These are phyloP conservation scores for Tetheella fluctuosa DNA, from an alignment of 2,888 invertebrate species.

Conservation along the genomic window DNA sequence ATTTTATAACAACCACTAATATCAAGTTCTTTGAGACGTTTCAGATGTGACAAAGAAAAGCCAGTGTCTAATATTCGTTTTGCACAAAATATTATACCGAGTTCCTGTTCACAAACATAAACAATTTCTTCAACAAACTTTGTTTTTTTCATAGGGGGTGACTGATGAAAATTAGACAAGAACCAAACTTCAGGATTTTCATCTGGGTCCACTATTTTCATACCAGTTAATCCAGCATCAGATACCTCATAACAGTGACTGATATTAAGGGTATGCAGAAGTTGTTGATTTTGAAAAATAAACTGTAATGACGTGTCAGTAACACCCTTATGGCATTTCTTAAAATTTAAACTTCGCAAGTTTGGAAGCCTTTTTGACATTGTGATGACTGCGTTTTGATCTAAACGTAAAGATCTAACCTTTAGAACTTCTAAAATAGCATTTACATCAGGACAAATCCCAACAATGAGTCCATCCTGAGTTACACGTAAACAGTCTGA, in stretches of 20 bases:
- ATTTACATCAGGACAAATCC: conserved; percentile 83
- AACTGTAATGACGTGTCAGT: conserved; percentile 88
- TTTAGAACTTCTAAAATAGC: conserved; percentile 78
- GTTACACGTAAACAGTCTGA: conserved; percentile 87
- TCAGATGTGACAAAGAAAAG: conserved; percentile 82
- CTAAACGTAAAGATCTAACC: conserved; percentile 84
- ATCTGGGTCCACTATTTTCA: conserved; percentile 76
- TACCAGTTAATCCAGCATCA: conserved; percentile 88
- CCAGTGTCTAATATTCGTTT: conserved; percentile 72
- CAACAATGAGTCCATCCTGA: conserved; percentile 84
- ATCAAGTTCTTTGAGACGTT: conserved; percentile 84
- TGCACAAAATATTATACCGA: conserved; percentile 85
- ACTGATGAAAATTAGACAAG: conserved; percentile 59
- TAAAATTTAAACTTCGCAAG: conserved; percentile 85
- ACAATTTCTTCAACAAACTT: conserved; percentile 88
- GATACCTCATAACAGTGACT: conserved; percentile 88
- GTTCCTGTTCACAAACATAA: conserved; percentile 86
- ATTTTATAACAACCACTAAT: conserved; percentile 88
- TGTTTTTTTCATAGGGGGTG: conserved; percentile 36
- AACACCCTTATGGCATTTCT: conserved; percentile 88
- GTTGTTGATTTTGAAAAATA: conserved; percentile 86
- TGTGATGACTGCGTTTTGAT: conserved; percentile 85
- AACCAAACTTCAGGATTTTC: conserved; percentile 53
- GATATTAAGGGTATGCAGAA: conserved; percentile 85
- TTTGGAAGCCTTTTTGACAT: conserved; percentile 85